Evolutionary conservation across 2,797 vertebrate species (phyloP).

Genomic region (Pseudochaenichthys georgianus): DNA sequence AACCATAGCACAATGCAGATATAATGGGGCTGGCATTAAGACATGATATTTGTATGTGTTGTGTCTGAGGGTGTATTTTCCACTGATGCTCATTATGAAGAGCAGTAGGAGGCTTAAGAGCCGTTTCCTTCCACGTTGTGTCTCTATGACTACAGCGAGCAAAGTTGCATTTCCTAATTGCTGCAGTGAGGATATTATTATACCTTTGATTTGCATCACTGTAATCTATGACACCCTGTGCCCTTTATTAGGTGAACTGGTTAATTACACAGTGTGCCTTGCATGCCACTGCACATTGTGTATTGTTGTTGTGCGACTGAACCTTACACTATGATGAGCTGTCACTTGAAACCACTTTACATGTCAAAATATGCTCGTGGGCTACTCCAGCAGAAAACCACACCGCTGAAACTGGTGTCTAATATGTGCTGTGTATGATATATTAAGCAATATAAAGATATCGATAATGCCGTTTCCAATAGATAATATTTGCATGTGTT

Average conservation of each 20-base stretch:
- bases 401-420: background rate
- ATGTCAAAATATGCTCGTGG: background rate
- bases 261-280: conserved; percentile 50
- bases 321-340: conserved; percentile 16
- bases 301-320: conserved; percentile 26
- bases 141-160: conserved; percentile 48
- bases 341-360: background rate
- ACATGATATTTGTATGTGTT: background rate
- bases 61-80: conserved; percentile 5
- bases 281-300: conserved; percentile 7
- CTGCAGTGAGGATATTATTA: conserved; percentile 52
- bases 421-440: background rate
- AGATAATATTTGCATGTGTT: background rate
- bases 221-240: conserved; percentile 60
- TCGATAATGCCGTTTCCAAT: background rate
- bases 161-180: conserved; percentile 57
- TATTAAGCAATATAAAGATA: background rate
- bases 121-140: conserved; percentile 16
- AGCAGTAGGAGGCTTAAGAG: conserved; percentile 34
- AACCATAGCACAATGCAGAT: background rate
- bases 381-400: background rate
- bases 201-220: conserved; percentile 49
- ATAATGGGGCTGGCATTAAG: background rate
- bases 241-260: conserved; percentile 38
- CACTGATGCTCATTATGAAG: conserved; percentile 28